Evolutionary conservation across 2,113 vertebrate species (phyloP).

Genomic region (Peromyscus maniculatus): DNA sequence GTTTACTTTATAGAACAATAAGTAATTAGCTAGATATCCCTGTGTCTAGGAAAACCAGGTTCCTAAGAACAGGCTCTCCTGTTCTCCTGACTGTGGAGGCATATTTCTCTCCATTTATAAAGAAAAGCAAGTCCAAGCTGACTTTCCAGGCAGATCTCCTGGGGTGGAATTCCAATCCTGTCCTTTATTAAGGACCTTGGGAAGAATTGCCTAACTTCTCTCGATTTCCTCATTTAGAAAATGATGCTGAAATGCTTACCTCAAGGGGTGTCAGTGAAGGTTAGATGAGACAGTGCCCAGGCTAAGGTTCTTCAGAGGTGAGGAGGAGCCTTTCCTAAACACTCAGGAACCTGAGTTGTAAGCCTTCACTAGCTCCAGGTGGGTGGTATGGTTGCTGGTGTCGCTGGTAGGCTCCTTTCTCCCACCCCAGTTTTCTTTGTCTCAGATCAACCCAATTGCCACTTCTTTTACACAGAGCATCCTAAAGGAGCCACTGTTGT

Average conservation of each 20-base stretch:
- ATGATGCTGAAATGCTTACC: neutral
- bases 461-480: slow-evolving; percentile 8
- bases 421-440: neutral
- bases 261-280: neutral
- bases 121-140: neutral
- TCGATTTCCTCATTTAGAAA: slow-evolving; percentile 3
- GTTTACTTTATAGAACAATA: neutral
- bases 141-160: neutral
- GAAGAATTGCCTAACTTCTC: neutral
- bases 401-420: neutral
- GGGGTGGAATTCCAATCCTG: neutral
- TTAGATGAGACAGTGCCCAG: neutral
- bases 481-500: slow-evolving; percentile 64
- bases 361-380: neutral
- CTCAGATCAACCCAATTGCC: slow-evolving; percentile 20
- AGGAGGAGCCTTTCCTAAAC: neutral
- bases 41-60: neutral
- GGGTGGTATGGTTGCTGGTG: no score
- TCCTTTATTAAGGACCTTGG: neutral
- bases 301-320: neutral
- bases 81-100: neutral
- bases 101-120: neutral
- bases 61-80: neutral
- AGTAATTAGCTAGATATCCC: neutral
- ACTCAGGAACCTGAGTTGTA: neutral